These are phyloP conservation scores for Arctopsyche grandis DNA, from an alignment of 1,140 invertebrate genomes.

Conservation along the genomic window DNA sequence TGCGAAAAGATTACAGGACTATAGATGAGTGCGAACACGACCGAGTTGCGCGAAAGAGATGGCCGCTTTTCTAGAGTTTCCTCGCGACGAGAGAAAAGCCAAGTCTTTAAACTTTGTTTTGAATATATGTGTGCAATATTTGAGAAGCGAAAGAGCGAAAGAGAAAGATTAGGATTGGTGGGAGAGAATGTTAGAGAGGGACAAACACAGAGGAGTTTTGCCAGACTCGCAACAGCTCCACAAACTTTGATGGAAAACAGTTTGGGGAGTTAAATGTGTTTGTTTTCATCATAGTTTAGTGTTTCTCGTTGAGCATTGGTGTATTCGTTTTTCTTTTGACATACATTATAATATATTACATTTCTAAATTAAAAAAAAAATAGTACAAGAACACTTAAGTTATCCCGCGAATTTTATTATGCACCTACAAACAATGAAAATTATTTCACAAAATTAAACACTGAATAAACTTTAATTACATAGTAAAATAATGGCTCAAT, in stretches of 20 bases:
- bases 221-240: slow-evolving; percentile 46
- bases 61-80: not conserved
- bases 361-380: too few relatives aligned
- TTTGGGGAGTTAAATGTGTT: slow-evolving; percentile 53
- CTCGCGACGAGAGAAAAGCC: slow-evolving; percentile 35
- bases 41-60: not conserved
- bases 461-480: too few relatives aligned
- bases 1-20: too few relatives aligned
- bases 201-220: not conserved
- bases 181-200: not conserved
- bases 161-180: not conserved
- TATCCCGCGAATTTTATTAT: too few relatives aligned
- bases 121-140: slow-evolving; percentile 40
- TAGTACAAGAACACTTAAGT: too few relatives aligned
- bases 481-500: too few relatives aligned
- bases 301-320: slow-evolving; percentile 46
- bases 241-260: slow-evolving; percentile 54
- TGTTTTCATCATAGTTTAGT: slow-evolving; percentile 54
- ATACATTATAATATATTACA: not conserved
- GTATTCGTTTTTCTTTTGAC: slow-evolving; percentile 21
- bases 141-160: slow-evolving; percentile 14
- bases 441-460: too few relatives aligned
- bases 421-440: too few relatives aligned
- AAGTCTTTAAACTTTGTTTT: slow-evolving; percentile 52
- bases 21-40: too few relatives aligned